These are phyloP conservation scores for Conops quadrifasciatus DNA, from an alignment of 2,888 invertebrate species.

Conservation along the genomic window DNA sequence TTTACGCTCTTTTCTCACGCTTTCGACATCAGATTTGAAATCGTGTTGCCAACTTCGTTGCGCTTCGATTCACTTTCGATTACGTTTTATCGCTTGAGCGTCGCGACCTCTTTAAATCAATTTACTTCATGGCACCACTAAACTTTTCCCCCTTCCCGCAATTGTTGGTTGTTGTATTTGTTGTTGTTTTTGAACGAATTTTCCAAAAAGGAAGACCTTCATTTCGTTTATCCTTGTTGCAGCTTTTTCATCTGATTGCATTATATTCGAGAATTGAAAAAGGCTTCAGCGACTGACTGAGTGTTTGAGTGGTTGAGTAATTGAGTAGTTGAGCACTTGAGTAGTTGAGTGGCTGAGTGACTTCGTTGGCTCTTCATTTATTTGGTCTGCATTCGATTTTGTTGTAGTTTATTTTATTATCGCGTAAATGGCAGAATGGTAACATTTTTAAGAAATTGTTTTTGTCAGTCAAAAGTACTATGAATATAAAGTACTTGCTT, in stretches of 20 bases:
- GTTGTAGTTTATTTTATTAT: background rate
- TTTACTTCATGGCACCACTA: background rate
- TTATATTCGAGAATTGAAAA: too few species aligned
- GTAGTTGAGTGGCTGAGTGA: too few species aligned
- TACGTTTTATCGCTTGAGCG: background rate
- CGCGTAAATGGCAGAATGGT: background rate
- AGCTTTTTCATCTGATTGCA: too few species aligned
- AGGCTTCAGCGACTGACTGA: too few species aligned
- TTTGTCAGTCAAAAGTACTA: too few species aligned
- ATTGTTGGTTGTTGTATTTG: background rate
- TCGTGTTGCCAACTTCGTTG: background rate
- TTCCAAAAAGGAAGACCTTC: background rate
- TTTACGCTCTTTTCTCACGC: too few species aligned
- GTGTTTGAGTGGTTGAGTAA: too few species aligned
- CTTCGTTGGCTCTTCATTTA: too few species aligned
- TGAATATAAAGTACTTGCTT: too few species aligned
- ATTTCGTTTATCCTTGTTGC: background rate
- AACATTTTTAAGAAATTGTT: too few species aligned
- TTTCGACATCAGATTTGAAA: background rate
- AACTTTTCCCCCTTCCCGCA: background rate
- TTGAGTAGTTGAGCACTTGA: too few species aligned
- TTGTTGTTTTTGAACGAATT: background rate
- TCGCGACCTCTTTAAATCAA: slow-evolving; percentile 16
- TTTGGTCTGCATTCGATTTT: too few species aligned
- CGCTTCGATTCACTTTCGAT: slow-evolving; percentile 5